These are phyloP conservation scores for Bradynema listronoti DNA, from an alignment of 1,140 invertebrate genomes.

Conservation along the genomic window DNA sequence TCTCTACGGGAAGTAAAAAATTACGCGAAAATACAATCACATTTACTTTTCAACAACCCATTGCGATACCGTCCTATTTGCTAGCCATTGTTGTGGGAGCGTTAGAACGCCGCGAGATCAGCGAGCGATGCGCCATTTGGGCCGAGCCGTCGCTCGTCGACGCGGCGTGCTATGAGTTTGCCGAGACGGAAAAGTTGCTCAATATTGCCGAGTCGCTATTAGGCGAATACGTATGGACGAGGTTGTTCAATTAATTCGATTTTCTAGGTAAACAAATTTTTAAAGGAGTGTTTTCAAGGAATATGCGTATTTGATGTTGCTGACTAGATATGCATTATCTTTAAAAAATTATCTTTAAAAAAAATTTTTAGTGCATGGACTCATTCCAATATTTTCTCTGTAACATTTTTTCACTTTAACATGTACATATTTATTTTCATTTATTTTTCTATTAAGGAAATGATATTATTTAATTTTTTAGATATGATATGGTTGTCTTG, in stretches of 20 bases:
- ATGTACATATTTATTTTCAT: too few relatives aligned
- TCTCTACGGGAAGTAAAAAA: constrained; percentile 57
- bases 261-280: too few relatives aligned
- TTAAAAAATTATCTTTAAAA: constrained; percentile 1
- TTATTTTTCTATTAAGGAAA: too few relatives aligned
- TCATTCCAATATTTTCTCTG: constrained; percentile 68
- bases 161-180: constrained; percentile 63
- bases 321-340: too few relatives aligned
- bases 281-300: too few relatives aligned
- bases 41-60: constrained; percentile 69
- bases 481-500: constrained; percentile 79
- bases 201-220: constrained; percentile 70
- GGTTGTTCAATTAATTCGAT: too few relatives aligned
- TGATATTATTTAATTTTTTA: too few relatives aligned
- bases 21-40: constrained; percentile 39
- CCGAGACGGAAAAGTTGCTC: constrained; percentile 73
- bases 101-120: constrained; percentile 65
- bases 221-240: constrained; percentile 61
- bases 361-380: constrained; percentile 5
- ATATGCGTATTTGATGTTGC: too few relatives aligned
- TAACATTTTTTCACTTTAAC: too few relatives aligned
- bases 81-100: constrained; percentile 80
- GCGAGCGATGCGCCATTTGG: constrained; percentile 74
- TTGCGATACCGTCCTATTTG: constrained; percentile 63
- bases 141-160: constrained; percentile 78